Percentiles rank a stretch among this genome's conserved stretches.
phyloP scores from a whole-genome alignment of 2,797 vertebrate genomes.

The Pagetopsis macropterus region DNA sequence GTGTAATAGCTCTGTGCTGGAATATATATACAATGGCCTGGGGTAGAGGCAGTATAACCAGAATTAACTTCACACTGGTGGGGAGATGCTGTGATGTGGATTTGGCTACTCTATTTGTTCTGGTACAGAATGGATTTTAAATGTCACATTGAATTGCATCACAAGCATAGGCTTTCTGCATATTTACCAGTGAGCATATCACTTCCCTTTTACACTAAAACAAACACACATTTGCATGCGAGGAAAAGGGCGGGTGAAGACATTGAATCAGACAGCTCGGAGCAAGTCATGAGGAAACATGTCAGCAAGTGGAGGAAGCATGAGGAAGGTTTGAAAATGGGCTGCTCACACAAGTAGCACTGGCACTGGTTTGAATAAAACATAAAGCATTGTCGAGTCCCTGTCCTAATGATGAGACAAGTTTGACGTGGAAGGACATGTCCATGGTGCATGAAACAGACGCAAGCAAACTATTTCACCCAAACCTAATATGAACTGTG shows the following conservation, averaged over 20 bases:
- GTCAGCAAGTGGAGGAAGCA: slow-evolving; percentile 46
- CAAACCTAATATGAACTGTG: slow-evolving; percentile 16
- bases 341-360: slow-evolving; percentile 39
- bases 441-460: slow-evolving; percentile 31
- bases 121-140: slow-evolving; percentile 58
- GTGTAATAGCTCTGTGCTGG: slow-evolving; percentile 45
- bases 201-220: slow-evolving; percentile 43
- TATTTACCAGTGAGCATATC: slow-evolving; percentile 39
- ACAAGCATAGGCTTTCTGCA: slow-evolving; percentile 37
- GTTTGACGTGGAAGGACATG: slow-evolving; percentile 31
- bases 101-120: slow-evolving; percentile 50
- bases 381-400: slow-evolving; percentile 21
- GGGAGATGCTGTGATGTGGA: slow-evolving; percentile 38
- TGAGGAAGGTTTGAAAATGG: slow-evolving; percentile 35
- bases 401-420: slow-evolving; percentile 51
- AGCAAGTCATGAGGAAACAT: slow-evolving; percentile 48
- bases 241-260: slow-evolving; percentile 39
- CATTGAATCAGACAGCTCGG: slow-evolving; percentile 47
- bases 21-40: slow-evolving; percentile 64
- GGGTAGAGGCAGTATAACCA: slow-evolving; percentile 45
- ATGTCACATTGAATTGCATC: slow-evolving; percentile 61
- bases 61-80: slow-evolving; percentile 41
- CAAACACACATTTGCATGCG: slow-evolving; percentile 51
- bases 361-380: slow-evolving; percentile 15
- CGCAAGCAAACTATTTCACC: slow-evolving; percentile 3